phyloP scores from a whole-genome alignment of 64 coral and sea anemone species.

The Porites lutea region DNA sequence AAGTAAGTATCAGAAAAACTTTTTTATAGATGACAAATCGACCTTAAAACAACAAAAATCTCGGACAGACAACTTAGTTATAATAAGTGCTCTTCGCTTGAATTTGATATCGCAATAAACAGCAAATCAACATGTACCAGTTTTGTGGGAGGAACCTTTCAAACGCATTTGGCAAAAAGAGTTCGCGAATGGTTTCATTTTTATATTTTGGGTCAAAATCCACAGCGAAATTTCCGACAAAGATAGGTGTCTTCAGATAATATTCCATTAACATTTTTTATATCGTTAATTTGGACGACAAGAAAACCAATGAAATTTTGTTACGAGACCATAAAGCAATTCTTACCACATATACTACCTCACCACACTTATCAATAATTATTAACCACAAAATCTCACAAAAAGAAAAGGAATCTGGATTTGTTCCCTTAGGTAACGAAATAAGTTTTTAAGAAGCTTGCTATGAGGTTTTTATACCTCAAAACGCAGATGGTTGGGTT shows the following conservation, averaged over 20 bases:
- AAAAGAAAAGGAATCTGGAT: not conserved
- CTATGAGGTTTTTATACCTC: not conserved
- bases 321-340: not conserved
- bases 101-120: not conserved
- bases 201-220: not conserved
- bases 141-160: slow-evolving; percentile 10
- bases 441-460: not conserved
- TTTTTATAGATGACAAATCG: too few species aligned
- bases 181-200: too few species aligned
- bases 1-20: too few species aligned
- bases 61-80: too few species aligned
- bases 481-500: not conserved
- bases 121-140: not conserved
- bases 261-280: too few species aligned
- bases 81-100: too few species aligned
- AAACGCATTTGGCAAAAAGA: not conserved
- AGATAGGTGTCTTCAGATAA: too few species aligned
- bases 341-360: not conserved
- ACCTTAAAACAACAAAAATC: too few species aligned
- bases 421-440: not conserved
- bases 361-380: slow-evolving; percentile 4
- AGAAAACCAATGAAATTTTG: too few species aligned
- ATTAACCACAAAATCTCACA: not conserved
- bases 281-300: too few species aligned
- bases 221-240: not conserved